Evolutionary conservation across 2,797 vertebrate genomes (phyloP), one percentile per base, ranked within the genome.

Genomic region (Xenentodon cancila): DNA sequence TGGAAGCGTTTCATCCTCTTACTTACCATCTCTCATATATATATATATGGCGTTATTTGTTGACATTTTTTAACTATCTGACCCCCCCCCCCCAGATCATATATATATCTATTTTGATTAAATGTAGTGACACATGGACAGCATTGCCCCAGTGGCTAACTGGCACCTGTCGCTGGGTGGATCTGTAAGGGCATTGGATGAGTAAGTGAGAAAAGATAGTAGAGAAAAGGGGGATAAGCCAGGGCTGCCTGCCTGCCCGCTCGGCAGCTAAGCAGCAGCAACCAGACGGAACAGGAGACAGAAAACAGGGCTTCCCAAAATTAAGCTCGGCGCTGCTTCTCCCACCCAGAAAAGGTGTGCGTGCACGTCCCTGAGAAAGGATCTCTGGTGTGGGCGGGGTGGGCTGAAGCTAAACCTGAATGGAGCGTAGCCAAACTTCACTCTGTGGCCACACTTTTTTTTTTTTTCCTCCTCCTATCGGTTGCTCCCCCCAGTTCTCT

Each of bases 381-480:
- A 73, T 81, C 73, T 71, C 69, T 64, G 64, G 77, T 70, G 85
- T 75, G 82, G 82, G 87, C 83, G 72, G 78, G 75, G 67, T 79
- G 90, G 92, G 86, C 86, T 88, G 85, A 72, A 75, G 88, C 89
- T 92, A 84, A 90, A 90, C 88, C 90, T 88, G 87, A 91, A 89
- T 91, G 55, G 55, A 77, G 85, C 88, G 81, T 90, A 85, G 87
- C 89, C 90, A 87, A 91, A 90, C 85, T 90, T 89, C 84, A 76
- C 84, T 88, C 81, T 68, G 80, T 90, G 88, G 85, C 88, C 88
- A 90, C 88, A 86, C 76, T 81, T 83, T 86, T 81, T 81, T 79
- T 64, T 51, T 42, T 30, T 40, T 60, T 25, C 25, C 53, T 78
- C 53, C 62, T 42, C 32, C 81, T 64, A 53, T 73, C 54, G 46